These are phyloP conservation scores for Eurosta solidaginis DNA, from an alignment of 1,140 invertebrate genomes.

Conservation along the genomic window DNA sequence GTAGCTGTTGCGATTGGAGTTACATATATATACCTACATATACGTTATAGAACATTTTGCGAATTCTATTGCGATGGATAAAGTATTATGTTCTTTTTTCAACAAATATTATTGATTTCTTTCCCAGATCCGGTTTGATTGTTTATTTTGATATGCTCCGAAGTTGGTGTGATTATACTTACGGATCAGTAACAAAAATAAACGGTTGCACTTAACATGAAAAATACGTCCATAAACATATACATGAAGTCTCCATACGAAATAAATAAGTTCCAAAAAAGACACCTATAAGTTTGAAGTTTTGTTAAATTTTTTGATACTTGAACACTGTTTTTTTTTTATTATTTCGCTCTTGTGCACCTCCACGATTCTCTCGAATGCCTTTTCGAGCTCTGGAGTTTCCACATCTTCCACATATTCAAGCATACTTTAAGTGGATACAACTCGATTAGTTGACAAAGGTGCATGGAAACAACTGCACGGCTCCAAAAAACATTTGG, in stretches of 20 bases:
- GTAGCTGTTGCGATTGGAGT: not conserved
- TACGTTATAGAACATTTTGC: too few species aligned
- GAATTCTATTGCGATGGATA: not conserved
- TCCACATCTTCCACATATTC: too few species aligned
- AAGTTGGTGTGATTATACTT: not conserved
- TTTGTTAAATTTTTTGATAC: too few species aligned
- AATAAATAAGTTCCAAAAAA: not conserved
- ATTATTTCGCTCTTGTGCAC: too few species aligned
- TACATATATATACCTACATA: slow-evolving; percentile 10
- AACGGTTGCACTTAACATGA: not conserved
- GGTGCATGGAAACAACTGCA: too few species aligned
- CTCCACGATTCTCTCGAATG: too few species aligned
- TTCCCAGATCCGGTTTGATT: slow-evolving; percentile 17
- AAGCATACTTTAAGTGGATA: too few species aligned
- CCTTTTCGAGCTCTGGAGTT: too few species aligned
- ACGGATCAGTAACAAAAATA: not conserved
- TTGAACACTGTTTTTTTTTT: too few species aligned
- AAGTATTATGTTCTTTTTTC: not conserved
- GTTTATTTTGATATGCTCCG: not conserved
- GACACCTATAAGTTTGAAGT: too few species aligned
- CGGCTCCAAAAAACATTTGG: too few species aligned
- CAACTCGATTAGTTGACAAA: too few species aligned
- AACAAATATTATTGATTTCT: not conserved
- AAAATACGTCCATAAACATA: not conserved
- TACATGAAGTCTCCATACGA: not conserved